These are phyloP conservation scores for Hydrocynus forskahlii DNA, from an alignment of 2,797 vertebrate species.

Conservation along the genomic window DNA sequence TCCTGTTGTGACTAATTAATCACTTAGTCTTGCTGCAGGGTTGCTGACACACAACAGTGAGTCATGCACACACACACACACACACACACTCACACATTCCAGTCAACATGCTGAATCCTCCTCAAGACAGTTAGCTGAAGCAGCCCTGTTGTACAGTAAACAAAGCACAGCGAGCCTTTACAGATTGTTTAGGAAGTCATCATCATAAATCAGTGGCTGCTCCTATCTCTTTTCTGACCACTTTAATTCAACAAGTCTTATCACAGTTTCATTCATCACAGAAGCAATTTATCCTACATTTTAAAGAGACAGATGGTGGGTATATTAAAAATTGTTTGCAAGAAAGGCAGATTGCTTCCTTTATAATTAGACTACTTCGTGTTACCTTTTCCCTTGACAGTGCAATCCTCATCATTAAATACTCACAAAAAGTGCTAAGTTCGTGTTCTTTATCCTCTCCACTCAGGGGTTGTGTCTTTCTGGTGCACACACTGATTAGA, in stretches of 20 bases:
- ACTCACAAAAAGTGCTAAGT: constrained; percentile 26
- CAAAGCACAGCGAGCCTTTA: constrained; percentile 31
- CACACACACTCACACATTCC: constrained; percentile 39
- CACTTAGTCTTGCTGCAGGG: constrained; percentile 67
- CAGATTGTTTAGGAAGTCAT: neutral
- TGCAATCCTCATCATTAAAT: constrained; percentile 8
- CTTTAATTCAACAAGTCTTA: neutral
- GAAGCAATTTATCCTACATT: constrained; percentile 4
- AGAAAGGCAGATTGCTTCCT: constrained; percentile 1
- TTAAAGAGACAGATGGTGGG: neutral
- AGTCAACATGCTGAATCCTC: constrained; percentile 53
- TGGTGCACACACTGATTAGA: neutral
- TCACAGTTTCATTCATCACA: constrained; percentile 14
- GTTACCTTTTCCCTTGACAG: neutral
- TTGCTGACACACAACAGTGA: constrained; percentile 58
- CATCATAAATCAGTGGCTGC: neutral
- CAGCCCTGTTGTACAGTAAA: constrained; percentile 38
- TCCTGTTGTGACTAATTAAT: constrained; percentile 73
- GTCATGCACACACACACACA: constrained; percentile 46
- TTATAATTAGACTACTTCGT: neutral
- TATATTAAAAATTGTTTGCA: constrained; percentile 8
- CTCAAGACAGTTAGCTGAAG: constrained; percentile 31
- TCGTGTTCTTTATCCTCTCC: constrained; percentile 9
- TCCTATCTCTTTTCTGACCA: neutral
- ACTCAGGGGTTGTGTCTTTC: neutral